These are phyloP conservation scores for Drosophila takahashii DNA, from an alignment of 1,140 invertebrate species.

Conservation along the genomic window DNA sequence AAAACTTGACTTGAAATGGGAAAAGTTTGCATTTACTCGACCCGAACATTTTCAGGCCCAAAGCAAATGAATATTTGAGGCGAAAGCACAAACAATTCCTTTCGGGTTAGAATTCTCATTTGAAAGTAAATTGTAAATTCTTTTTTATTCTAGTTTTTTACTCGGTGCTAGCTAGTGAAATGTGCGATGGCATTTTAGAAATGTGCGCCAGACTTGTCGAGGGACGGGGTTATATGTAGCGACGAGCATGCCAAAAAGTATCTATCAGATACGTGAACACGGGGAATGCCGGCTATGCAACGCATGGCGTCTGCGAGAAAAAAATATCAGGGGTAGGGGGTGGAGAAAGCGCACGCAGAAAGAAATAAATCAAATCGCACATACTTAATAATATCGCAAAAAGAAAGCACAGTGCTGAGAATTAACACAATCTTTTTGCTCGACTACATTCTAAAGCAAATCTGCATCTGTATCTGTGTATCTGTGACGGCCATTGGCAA, in stretches of 20 bases:
- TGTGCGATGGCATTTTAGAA: slow-evolving; percentile 70
- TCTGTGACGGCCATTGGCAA: slow-evolving; percentile 47
- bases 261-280: slow-evolving; percentile 53
- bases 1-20: slow-evolving; percentile 47
- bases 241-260: slow-evolving; percentile 64
- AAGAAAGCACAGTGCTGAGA: slow-evolving; percentile 23
- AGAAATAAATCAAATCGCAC: slow-evolving; percentile 61
- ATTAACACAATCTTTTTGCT: slow-evolving; percentile 59
- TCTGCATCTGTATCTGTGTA: slow-evolving; percentile 24
- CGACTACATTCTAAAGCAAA: slow-evolving; percentile 9
- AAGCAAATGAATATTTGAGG: slow-evolving; percentile 48
- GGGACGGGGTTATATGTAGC: slow-evolving; percentile 1
- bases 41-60: slow-evolving; percentile 25
- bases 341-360: slow-evolving; percentile 24
- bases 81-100: slow-evolving; percentile 42
- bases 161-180: slow-evolving; percentile 46
- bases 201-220: slow-evolving; percentile 58
- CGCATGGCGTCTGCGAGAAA: slow-evolving; percentile 58
- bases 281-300: slow-evolving; percentile 72
- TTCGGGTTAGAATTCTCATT: slow-evolving; percentile 52
- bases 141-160: slow-evolving; percentile 5
- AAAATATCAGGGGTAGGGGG: neutral
- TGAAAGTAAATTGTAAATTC: slow-evolving; percentile 46
- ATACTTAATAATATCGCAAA: slow-evolving; percentile 22
- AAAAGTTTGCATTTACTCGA: slow-evolving; percentile 45